Conservation (phyloP, 2,888 invertebrate genomes). For the Balanococcus diminutus region DNA sequence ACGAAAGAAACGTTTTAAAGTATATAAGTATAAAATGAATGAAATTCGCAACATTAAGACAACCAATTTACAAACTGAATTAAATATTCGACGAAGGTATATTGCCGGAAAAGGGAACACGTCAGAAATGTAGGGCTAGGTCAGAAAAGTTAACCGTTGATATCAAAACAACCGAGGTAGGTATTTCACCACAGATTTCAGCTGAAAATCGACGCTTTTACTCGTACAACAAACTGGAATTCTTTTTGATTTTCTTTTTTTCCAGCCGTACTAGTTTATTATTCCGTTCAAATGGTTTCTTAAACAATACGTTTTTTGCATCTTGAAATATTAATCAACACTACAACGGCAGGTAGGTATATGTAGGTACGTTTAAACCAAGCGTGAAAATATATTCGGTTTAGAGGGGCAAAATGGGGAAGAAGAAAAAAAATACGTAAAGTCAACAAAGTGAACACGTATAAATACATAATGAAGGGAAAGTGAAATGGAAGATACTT, state of each 20-base stretch:
- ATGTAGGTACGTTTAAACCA: not conserved
- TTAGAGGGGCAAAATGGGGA: not conserved
- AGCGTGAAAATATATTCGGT: slow-evolving; percentile 12
- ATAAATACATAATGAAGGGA: slow-evolving; percentile 33
- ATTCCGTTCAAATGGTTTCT: not conserved
- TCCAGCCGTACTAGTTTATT: not conserved
- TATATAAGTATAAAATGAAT: too few relatives aligned
- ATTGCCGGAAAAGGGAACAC: not conserved
- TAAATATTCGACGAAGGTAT: not conserved
- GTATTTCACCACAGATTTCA: not conserved
- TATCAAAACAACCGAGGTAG: not conserved
- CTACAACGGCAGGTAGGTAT: not conserved
- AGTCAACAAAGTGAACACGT: slow-evolving; percentile 38
- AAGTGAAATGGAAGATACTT: slow-evolving; percentile 34
- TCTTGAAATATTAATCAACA: slow-evolving; percentile 5
- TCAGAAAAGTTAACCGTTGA: not conserved
- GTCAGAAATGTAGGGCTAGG: not conserved
- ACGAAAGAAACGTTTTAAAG: too few relatives aligned
- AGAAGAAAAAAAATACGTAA: not conserved
- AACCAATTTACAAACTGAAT: not conserved
- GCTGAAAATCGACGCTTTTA: not conserved
- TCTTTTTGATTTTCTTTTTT: not conserved
- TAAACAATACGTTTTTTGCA: slow-evolving; percentile 12
- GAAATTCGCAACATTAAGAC: not conserved
- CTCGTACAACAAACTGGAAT: not conserved